Evolutionary conservation across 2,888 invertebrate genomes (phyloP).

Genomic region (Caenorhabditis panamensis): DNA sequence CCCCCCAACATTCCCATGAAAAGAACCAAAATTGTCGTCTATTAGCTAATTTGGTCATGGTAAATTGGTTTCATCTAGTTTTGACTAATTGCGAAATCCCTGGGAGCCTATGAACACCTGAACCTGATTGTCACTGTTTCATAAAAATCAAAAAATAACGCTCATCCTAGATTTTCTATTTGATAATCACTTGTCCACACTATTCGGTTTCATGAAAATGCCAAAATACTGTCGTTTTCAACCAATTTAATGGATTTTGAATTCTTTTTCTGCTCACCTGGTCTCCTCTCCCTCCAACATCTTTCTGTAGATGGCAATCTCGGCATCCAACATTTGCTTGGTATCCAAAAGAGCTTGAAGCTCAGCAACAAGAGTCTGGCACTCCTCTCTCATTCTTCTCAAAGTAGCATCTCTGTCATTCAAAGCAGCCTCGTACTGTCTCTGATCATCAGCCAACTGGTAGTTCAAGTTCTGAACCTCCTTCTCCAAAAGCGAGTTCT

Average conservation of each 20-base stretch:
- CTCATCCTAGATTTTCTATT: not conserved
- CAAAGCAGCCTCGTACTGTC: constrained; percentile 82
- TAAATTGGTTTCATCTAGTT: no score
- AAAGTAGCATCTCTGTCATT: constrained; percentile 81
- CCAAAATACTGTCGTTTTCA: no score
- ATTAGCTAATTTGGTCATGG: no score
- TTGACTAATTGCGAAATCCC: no score
- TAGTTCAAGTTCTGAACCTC: constrained; percentile 81
- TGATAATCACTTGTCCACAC: constrained; percentile 69
- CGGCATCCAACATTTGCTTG: constrained; percentile 84
- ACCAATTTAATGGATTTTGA: no score
- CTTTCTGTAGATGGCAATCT: constrained; percentile 84
- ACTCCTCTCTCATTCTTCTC: constrained; percentile 81
- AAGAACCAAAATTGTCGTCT: no score
- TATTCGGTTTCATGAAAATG: no score
- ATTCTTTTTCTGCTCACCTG: constrained; percentile 65
- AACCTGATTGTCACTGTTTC: no score
- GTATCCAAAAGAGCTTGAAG: constrained; percentile 82
- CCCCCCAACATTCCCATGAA: no score
- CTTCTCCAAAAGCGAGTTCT: constrained; percentile 74
- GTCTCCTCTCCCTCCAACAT: constrained; percentile 84
- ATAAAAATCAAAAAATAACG: not conserved
- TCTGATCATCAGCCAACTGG: constrained; percentile 83
- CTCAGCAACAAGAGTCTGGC: constrained; percentile 81
- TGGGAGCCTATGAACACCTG: no score